Base-by-base conservation (phyloP, 2,888 invertebrate genomes). In the Nemotelus nigrinus region DNA sequence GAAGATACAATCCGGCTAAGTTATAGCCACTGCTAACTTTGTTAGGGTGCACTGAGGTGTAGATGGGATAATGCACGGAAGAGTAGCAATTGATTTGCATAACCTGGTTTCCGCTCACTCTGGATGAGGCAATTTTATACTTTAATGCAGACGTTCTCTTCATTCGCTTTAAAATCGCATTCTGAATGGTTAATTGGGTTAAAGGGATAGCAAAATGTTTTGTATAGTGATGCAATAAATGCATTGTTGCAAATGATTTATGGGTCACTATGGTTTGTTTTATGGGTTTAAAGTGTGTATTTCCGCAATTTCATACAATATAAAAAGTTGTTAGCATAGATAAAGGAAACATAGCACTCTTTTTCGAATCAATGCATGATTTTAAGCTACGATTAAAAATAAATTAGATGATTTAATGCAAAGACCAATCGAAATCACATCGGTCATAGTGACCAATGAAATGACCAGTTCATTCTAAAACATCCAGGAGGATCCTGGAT, bases 1-100 rank as follows among this genome's bases (percentile, higher is more conserved):
- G 74, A 74, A 74, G 74, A 74, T 74, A 63, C 74, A 60, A 47
- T 39, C 39, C 57, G 45, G 41, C 47, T 45, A 50, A 74, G 60
- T 60, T 74, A 74, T 72, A 45, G 70, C 55, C 64, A 43, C 50
- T 60, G 48, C 45, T 72, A 45, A 10, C 68, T 64, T 45, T 45
- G 47, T 65, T 67, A 45, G 75, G 64, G 58, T 50, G 57, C 71
- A 67, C 41, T 6, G n/a, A 47, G 70, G 47, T n/a, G 55, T 44
- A 8, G 25, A 25, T 5, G 43, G 45, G 39, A 25, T 60, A 57
- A 44, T 60, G 60, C 50, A 74, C 48, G 63, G 44, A 63, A 50
- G 74, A 76, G 25, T 25, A 25, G 50, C 67, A 68, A 77, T 77
- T 79, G 79, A 79, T 79, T 79, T 77, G 79, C 79, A 79, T 79